phyloP scores from a whole-genome alignment of 1,140 invertebrate genomes.

The Drosophila miranda region DNA sequence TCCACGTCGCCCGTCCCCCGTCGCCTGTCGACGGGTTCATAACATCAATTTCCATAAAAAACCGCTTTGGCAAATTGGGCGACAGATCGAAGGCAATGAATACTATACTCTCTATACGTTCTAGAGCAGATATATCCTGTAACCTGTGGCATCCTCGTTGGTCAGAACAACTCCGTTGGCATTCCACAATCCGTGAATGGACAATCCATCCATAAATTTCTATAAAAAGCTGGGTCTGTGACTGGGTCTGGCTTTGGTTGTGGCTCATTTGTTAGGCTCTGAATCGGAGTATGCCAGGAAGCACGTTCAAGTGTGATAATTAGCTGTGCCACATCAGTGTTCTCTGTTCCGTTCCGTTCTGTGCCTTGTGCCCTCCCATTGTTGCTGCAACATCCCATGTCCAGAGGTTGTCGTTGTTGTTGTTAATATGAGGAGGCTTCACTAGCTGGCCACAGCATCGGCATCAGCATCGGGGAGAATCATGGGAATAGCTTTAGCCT shows the following conservation, averaged over 20 bases:
- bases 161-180: constrained; percentile 6
- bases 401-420: constrained; percentile 17
- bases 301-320: constrained; percentile 68
- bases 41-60: constrained; percentile 75
- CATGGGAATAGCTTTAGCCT: not conserved
- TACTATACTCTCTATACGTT: constrained; percentile 1
- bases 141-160: constrained; percentile 23
- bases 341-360: not conserved
- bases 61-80: constrained; percentile 40
- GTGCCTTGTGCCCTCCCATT: not conserved
- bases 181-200: not conserved
- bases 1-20: too few species aligned
- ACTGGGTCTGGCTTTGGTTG: constrained; percentile 12
- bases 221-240: constrained; percentile 40
- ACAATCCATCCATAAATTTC: constrained; percentile 7
- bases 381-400: constrained; percentile 10
- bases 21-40: constrained; percentile 70
- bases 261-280: constrained; percentile 18
- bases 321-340: constrained; percentile 57
- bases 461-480: not conserved
- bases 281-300: not conserved
- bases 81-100: constrained; percentile 29
- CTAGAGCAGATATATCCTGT: too few species aligned
- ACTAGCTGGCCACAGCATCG: constrained; percentile 51
- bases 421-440: constrained; percentile 48